Conservation (phyloP, 2,797 vertebrate species). For the Sandelia bainsii region DNA sequence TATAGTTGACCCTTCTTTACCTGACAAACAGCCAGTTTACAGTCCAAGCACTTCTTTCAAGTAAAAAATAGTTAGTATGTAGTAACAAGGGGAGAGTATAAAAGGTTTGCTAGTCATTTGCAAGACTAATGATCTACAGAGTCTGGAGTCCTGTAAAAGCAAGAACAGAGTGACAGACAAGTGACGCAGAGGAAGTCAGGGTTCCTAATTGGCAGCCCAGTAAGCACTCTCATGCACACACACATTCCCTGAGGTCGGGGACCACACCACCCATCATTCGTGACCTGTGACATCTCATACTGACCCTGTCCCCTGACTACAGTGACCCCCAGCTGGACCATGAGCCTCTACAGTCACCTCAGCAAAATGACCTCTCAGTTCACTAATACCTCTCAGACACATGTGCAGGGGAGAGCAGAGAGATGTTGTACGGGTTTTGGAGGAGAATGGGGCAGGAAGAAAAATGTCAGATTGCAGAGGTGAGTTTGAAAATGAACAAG, state of each 20-base stretch:
- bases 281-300: conserved; percentile 63
- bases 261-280: conserved; percentile 58
- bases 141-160: conserved; percentile 10
- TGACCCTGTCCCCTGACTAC: conserved; percentile 62
- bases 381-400: conserved; percentile 47
- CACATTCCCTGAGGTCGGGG: conserved; percentile 69
- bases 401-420: conserved; percentile 1
- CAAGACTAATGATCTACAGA: not conserved
- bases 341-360: conserved; percentile 51
- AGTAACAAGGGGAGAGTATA: not conserved
- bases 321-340: conserved; percentile 70
- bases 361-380: conserved; percentile 52
- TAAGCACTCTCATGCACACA: conserved; percentile 47
- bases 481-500: conserved; percentile 13
- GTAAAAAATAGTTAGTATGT: not conserved
- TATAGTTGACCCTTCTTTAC: not conserved
- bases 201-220: conserved; percentile 23
- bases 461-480: not conserved
- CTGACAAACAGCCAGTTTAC: too few relatives aligned
- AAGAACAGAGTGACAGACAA: conserved; percentile 13
- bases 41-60: not conserved
- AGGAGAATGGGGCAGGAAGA: not conserved
- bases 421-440: not conserved
- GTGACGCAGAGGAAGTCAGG: conserved; percentile 43
- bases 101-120: not conserved